These are phyloP conservation scores for Eriosoma lanigerum DNA, from an alignment of 1,140 invertebrate species.

Conservation along the genomic window DNA sequence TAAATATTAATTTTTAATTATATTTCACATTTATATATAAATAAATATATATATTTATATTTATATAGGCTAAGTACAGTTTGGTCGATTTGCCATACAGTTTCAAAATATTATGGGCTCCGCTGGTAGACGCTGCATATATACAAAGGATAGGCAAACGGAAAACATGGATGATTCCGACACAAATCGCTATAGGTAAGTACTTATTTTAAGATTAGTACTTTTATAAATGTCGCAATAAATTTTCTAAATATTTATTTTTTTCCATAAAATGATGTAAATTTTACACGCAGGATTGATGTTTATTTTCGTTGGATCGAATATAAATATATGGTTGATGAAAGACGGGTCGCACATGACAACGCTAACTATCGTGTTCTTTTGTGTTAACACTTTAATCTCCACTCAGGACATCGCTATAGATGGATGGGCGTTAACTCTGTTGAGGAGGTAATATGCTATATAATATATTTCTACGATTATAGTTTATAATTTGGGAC, in stretches of 20 bases:
- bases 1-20: too few relatives aligned
- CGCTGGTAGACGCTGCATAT: slow-evolving; percentile 93
- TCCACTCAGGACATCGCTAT: slow-evolving; percentile 99
- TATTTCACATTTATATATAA: too few relatives aligned
- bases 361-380: slow-evolving; percentile 82
- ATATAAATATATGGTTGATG: slow-evolving; percentile 76
- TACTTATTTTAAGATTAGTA: too few relatives aligned
- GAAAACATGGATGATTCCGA: slow-evolving; percentile 96
- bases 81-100: slow-evolving; percentile 98
- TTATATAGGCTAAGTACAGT: slow-evolving; percentile 90
- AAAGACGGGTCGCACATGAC: slow-evolving; percentile 70
- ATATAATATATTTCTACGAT: too few relatives aligned
- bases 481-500: too few relatives aligned
- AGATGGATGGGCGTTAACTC: slow-evolving; percentile 98
- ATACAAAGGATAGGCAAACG: slow-evolving; percentile 80
- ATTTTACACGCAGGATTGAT: slow-evolving; percentile 58
- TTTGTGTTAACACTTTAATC: slow-evolving; percentile 90
- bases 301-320: slow-evolving; percentile 79
- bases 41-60: too few relatives aligned
- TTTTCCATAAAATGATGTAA: background rate
- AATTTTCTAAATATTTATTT: too few relatives aligned
- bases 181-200: slow-evolving; percentile 78
- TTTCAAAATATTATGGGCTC: slow-evolving; percentile 97
- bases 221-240: too few relatives aligned
- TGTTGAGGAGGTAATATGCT: slow-evolving; percentile 82